Base-by-base conservation (phyloP, 2,113 vertebrate species). In the Hyperoodon ampullatus region DNA sequence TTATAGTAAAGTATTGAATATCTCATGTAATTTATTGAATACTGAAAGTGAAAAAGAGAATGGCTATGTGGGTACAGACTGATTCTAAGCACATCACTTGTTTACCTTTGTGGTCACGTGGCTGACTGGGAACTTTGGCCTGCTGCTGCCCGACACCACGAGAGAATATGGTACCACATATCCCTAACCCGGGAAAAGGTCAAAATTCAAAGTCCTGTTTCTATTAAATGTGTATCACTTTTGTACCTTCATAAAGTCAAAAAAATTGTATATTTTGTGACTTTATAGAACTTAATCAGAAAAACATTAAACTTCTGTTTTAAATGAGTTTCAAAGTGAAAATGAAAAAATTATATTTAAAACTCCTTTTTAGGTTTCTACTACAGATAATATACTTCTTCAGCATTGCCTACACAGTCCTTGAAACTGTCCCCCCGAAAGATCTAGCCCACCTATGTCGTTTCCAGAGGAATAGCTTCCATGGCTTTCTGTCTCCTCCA, bases 381-480 rank as follows among this genome's bases (percentile, higher is more conserved):
- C 3, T 23, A 14, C 0, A 65, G 35, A 0, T 15, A n/a, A 30
- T 6, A 30, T 1, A 30, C 23, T 53, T 42, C 44, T 78, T 18
- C 2, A 18, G 44, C 68, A 21, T 2, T 30, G n/a, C 24, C 35
- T 35, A 13, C 2, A 21, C 0, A 13, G 18, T 10, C 16, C 1
- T 10, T n/a, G 61, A 5, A 42, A 68, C 28, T 5, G 55, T 18
- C 15, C 4, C 42, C 35, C 4, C 1, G 7, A 87, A 53, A 33
- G 2, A 50, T 4, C 26, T 71, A 9, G 88, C 98, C 96, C 98
- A 99, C 99, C 99, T 55, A 99, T 99, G 97, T 99, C 99, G 24
- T 99, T 99, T 86, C 99, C 99, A 15, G 99, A 99, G 97, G 99
- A 98, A 93, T 99, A 99, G 98, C 99, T 99, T 86, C 99, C 99